A percentile compares a stretch with the other conserved stretches of the same genome.
Conservation (phyloP, 2,113 vertebrate genomes). For the Erinaceus europaeus region DNA sequence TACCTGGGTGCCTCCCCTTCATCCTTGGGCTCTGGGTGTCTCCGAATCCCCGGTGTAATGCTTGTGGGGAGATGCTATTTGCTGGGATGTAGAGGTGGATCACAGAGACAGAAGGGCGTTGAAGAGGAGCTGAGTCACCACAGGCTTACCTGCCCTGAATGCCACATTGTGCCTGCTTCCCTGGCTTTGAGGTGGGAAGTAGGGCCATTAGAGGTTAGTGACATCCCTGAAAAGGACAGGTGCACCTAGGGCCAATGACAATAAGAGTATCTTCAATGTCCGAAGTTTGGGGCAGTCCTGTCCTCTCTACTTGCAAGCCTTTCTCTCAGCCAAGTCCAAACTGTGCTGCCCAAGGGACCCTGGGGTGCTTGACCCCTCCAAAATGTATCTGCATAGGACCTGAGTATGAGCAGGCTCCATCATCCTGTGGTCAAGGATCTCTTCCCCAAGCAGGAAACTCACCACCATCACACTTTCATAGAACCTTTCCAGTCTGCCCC, state of each 20-base stretch:
- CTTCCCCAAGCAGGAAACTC: not conserved
- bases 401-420: not conserved
- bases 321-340: not conserved
- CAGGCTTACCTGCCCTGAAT: not conserved
- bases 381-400: not conserved
- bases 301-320: not conserved
- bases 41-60: not conserved
- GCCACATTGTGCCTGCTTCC: not conserved
- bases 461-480: accelerated
- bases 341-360: too few species aligned
- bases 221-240: not conserved
- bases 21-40: not conserved
- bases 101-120: not conserved
- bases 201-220: not conserved
- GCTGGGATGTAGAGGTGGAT: not conserved
- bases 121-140: not conserved
- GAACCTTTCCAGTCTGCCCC: not conserved
- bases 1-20: too few species aligned
- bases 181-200: not conserved
- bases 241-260: not conserved
- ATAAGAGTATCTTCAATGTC: not conserved
- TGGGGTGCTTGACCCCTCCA: not conserved
- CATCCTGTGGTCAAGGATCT: not conserved
- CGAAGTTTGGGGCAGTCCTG: not conserved
- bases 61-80: not conserved